Base-by-base conservation (phyloP, 2,888 invertebrate genomes). In the Lasiommata megera region DNA sequence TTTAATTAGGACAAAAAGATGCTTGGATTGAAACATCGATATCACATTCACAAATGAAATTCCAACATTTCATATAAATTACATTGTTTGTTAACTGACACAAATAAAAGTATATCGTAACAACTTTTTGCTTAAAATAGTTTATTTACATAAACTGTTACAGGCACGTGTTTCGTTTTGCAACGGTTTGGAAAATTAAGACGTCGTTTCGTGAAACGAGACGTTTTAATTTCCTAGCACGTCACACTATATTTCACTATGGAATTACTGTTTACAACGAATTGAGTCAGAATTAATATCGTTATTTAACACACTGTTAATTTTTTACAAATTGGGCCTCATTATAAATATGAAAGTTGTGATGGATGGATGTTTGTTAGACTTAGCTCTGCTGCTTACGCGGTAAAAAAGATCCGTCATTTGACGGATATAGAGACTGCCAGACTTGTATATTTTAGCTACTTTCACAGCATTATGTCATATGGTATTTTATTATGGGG, bases 111-210 rank as follows among this genome's bases (percentile, higher is more conserved):
- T 3, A 11, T 18, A 47, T 11, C 16, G 47, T 16, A 8, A 14
- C 14, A 14, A 44, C 9, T 29, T 44, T 29, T 14, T 14, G 44
- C 14, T 44, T 16, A 3, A 29, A 14, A 14, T 7, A 8, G 40
- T 17, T 16, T 44, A 14, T 44, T 44, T 44, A 44, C 44, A 5
- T 9, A 0, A 12, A 31, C 47, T 8, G n/a, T n/a, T 9, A 23
- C 23, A 8, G 43, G 43, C 43, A n/a, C 23, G 23, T 36, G 47
- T 17, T 47, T 16, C 17, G 47, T 34, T 34, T 47, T 14, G 9
- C 12, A 29, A 17, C 47, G 34, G 34, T 34, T 47, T 47, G 34
- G 34, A 17, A 34, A 43, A 34, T 47, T 47, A 34, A 34, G 34
- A n/a, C 34, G 34, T 34, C 47, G 47, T 17, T 34, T 34, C 17